These are phyloP conservation scores for Strix occidentalis DNA, from an alignment of 2,797 vertebrate genomes.

Conservation along the genomic window DNA sequence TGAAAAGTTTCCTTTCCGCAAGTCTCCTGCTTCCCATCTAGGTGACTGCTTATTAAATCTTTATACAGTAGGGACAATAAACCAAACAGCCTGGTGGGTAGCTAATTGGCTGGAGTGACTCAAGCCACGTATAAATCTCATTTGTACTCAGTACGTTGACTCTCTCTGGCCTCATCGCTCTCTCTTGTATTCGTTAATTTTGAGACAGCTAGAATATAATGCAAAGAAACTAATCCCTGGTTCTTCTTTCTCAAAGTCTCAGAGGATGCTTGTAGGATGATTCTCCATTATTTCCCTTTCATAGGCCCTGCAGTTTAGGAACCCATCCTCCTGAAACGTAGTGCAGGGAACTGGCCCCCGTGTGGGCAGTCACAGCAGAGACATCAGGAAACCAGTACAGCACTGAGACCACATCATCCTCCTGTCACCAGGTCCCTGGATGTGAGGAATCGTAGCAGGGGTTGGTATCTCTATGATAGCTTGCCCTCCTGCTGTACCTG, in stretches of 20 bases:
- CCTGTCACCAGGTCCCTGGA: not conserved
- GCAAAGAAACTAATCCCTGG: not conserved
- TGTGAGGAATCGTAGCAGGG: not conserved
- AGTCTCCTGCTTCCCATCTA: slow-evolving; percentile 44
- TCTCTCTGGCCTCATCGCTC: slow-evolving; percentile 13
- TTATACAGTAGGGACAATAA: slow-evolving; percentile 35
- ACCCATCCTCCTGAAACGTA: not conserved
- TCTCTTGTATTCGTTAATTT: slow-evolving; percentile 7
- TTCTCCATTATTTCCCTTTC: not conserved
- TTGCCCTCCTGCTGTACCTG: slow-evolving; percentile 2
- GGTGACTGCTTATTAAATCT: slow-evolving; percentile 64
- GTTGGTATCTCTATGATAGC: not conserved
- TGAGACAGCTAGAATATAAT: not conserved
- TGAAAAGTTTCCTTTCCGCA: slow-evolving; percentile 44
- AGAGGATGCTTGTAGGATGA: not conserved
- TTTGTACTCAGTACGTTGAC: slow-evolving; percentile 14
- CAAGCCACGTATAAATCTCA: slow-evolving; percentile 52
- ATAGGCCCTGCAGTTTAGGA: not conserved
- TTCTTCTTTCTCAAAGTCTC: not conserved
- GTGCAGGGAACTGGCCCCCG: not conserved
- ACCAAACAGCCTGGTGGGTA: slow-evolving; percentile 53
- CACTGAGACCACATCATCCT: not conserved
- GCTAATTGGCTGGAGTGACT: slow-evolving; percentile 59
- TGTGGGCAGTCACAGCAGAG: not conserved
- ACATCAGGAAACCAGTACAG: not conserved